Percentiles rank a stretch among this genome's conserved stretches.
Conservation (phyloP, 2,113 vertebrate species). For the Lepus timidus region DNA sequence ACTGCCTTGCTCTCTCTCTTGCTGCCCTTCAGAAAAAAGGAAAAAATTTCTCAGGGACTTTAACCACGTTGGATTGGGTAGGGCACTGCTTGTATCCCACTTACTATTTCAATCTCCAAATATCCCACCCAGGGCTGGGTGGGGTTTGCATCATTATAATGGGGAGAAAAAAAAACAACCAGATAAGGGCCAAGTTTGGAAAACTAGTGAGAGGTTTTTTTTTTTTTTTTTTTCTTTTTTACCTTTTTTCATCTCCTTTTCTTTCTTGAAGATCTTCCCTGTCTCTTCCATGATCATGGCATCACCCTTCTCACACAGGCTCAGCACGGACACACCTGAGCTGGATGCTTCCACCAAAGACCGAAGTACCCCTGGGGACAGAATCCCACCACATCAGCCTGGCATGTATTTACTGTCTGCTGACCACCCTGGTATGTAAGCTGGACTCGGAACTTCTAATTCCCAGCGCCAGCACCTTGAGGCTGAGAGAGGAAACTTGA, state of each 20-base stretch:
- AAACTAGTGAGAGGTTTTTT: not conserved
- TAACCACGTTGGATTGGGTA: not conserved
- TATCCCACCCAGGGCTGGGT: constrained; percentile 6
- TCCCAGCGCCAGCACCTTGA: not conserved
- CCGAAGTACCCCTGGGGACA: constrained; percentile 92
- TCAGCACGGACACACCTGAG: constrained; percentile 92
- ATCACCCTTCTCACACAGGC: constrained; percentile 96
- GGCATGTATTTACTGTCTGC: not conserved
- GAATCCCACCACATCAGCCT: constrained; percentile 55
- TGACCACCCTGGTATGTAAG: not conserved
- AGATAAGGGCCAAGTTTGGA: constrained; percentile 18
- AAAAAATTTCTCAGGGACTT: constrained; percentile 2
- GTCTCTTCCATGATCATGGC: constrained; percentile 96
- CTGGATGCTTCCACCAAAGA: constrained; percentile 91
- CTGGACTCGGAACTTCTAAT: not conserved
- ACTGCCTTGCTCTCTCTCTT: constrained; percentile 22
- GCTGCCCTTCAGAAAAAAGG: not conserved
- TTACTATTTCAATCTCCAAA: constrained; percentile 51
- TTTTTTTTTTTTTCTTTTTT: constrained; percentile 92
- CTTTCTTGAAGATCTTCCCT: constrained; percentile 98
- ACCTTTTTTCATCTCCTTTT: constrained; percentile 99
- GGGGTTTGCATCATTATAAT: not conserved
- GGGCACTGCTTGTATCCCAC: constrained; percentile 17
- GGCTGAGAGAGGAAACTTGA: not conserved
- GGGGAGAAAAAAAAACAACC: not conserved